Evolutionary conservation across 1,140 invertebrate genomes (phyloP).

Genomic region (Heliconius hewitsoni): DNA sequence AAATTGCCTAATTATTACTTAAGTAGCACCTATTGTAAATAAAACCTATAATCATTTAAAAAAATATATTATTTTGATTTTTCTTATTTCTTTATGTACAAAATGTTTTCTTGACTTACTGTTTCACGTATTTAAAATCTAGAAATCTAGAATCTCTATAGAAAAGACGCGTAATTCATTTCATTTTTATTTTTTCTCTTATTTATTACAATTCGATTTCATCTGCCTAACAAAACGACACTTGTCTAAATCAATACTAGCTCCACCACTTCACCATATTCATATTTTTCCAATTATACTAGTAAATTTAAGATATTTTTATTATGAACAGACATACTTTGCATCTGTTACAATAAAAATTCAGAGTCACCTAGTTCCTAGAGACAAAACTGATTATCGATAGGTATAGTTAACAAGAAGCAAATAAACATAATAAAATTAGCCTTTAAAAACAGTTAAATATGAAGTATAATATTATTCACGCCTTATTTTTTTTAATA

Average conservation of each 20-base stretch:
- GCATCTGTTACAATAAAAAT: slow-evolving; percentile 19
- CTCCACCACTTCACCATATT: not conserved
- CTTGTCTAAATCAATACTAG: not conserved
- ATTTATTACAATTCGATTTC: not conserved
- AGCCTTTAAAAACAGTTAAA: not conserved
- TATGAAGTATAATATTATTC: not conserved
- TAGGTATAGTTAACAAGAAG: not conserved
- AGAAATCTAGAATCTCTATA: not conserved
- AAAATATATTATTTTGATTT: too few relatives aligned
- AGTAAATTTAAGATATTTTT: slow-evolving; percentile 8
- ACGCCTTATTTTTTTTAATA: not conserved
- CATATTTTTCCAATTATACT: not conserved
- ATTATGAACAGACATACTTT: slow-evolving; percentile 1
- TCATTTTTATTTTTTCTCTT: not conserved
- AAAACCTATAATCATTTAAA: too few relatives aligned
- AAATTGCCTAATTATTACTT: too few relatives aligned
- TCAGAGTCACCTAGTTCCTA: slow-evolving; percentile 72
- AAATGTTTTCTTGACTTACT: too few relatives aligned
- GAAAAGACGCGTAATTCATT: not conserved
- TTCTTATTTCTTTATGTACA: too few relatives aligned
- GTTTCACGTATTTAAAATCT: too few relatives aligned
- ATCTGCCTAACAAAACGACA: not conserved
- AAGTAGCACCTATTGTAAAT: too few relatives aligned
- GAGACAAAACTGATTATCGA: slow-evolving; percentile 30
- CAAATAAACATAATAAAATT: not conserved